Conservation (phyloP, 2,888 invertebrate genomes). For the Ceriagrion tenellum region DNA sequence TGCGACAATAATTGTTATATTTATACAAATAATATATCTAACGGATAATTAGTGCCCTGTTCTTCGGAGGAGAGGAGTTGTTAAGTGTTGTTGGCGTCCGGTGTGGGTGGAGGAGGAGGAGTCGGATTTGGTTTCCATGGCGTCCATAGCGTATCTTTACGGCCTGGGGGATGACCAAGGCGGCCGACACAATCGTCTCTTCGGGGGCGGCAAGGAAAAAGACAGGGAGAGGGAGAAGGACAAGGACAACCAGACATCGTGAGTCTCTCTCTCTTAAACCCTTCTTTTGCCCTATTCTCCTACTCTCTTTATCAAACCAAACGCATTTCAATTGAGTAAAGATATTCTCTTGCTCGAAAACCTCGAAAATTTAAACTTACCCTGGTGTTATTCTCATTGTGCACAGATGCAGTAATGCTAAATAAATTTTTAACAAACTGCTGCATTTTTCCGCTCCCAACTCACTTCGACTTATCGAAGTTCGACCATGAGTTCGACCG, state of each 20-base stretch:
- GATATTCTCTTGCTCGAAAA: no score
- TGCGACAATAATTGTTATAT: slow-evolving; percentile 7
- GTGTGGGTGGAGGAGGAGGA: background rate
- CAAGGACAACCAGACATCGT: slow-evolving; percentile 35
- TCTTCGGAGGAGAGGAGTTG: background rate
- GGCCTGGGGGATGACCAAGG: slow-evolving; percentile 57
- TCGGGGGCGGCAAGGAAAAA: slow-evolving; percentile 43
- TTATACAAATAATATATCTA: background rate
- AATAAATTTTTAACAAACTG: no score
- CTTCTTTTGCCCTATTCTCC: background rate
- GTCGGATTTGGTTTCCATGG: slow-evolving; percentile 30
- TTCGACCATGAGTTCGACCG: no score
- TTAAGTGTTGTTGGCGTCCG: background rate
- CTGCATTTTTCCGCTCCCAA: no score
- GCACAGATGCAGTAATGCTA: no score
- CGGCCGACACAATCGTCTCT: slow-evolving; percentile 18
- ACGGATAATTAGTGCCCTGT: slow-evolving; percentile 1
- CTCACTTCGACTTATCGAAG: no score
- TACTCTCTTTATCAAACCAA: no score
- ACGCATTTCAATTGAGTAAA: no score
- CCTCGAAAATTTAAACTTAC: no score
- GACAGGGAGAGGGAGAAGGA: slow-evolving; percentile 2
- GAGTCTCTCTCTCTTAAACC: background rate
- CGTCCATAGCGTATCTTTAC: slow-evolving; percentile 52
- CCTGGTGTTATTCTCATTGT: no score